phyloP scores from a whole-genome alignment of 1,140 invertebrate genomes.

The Araneus ventricosus region DNA sequence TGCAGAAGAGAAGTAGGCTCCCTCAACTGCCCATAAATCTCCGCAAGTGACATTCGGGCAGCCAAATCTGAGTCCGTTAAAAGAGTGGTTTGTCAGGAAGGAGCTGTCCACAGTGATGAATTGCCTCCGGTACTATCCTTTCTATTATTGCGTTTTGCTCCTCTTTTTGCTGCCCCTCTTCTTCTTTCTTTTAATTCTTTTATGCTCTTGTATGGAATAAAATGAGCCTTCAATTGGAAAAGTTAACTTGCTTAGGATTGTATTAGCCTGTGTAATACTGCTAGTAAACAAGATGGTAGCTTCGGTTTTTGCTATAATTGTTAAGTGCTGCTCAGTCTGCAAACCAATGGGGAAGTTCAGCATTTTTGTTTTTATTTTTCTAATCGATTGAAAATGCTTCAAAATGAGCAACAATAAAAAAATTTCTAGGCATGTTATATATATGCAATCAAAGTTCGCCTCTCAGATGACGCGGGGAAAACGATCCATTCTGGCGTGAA shows the following conservation, averaged over 20 bases:
- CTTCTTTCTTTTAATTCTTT: neutral
- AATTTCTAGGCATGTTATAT: too few relatives aligned
- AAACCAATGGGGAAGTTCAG: too few relatives aligned
- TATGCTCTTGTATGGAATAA: neutral
- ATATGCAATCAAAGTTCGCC: too few relatives aligned
- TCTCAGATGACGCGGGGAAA: too few relatives aligned
- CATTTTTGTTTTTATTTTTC: too few relatives aligned
- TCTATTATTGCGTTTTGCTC: conserved; percentile 29
- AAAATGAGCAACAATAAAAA: too few relatives aligned
- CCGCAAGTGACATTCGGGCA: neutral
- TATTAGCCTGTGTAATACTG: neutral
- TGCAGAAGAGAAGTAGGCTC: neutral
- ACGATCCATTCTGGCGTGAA: too few relatives aligned
- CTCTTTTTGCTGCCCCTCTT: neutral
- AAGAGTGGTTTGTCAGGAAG: conserved; percentile 36
- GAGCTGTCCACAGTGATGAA: conserved; percentile 9
- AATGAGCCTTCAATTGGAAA: neutral
- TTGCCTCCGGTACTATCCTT: neutral
- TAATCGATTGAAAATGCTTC: too few relatives aligned
- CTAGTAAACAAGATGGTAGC: neutral
- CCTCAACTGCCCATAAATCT: conserved; percentile 15
- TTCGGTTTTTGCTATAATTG: neutral
- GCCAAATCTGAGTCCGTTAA: conserved; percentile 30
- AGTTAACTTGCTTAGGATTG: neutral
- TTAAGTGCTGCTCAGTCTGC: too few relatives aligned